Evolutionary conservation across 2,797 vertebrate species (phyloP).

Genomic region (Acanthurus leucopareius): DNA sequence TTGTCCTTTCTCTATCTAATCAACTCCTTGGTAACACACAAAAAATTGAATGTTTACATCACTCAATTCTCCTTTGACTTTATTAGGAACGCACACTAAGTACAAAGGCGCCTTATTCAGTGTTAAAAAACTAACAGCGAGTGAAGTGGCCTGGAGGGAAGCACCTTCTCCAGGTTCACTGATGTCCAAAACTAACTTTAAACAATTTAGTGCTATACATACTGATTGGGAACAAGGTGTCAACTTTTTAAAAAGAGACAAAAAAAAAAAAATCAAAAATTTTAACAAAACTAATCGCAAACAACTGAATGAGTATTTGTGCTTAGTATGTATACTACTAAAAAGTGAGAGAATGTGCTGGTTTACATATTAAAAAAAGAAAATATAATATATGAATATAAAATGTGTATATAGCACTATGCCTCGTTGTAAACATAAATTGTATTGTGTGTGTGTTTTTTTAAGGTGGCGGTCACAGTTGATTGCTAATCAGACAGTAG

Average conservation of each 20-base stretch:
- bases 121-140: conserved; percentile 64
- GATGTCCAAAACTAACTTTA: conserved; percentile 70
- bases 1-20: conserved; percentile 71
- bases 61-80: conserved; percentile 86
- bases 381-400: conserved; percentile 81
- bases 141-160: conserved; percentile 53
- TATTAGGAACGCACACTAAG: conserved; percentile 86
- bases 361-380: conserved; percentile 88
- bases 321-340: conserved; percentile 87
- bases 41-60: conserved; percentile 90
- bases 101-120: conserved; percentile 88
- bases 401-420: conserved; percentile 89
- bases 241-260: neutral
- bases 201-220: conserved; percentile 79
- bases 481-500: conserved; percentile 66
- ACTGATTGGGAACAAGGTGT: conserved; percentile 68
- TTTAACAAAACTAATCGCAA: conserved; percentile 51
- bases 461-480: conserved; percentile 71
- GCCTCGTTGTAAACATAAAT: conserved; percentile 86
- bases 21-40: conserved; percentile 82
- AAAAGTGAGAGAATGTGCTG: conserved; percentile 88
- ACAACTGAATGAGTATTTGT: conserved; percentile 84
- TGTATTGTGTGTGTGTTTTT: conserved; percentile 74
- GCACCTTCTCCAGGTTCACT: conserved; percentile 62
- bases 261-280: conserved; percentile 16